phyloP scores from a whole-genome alignment of 1,140 invertebrate species.

The Eciton burchellii region DNA sequence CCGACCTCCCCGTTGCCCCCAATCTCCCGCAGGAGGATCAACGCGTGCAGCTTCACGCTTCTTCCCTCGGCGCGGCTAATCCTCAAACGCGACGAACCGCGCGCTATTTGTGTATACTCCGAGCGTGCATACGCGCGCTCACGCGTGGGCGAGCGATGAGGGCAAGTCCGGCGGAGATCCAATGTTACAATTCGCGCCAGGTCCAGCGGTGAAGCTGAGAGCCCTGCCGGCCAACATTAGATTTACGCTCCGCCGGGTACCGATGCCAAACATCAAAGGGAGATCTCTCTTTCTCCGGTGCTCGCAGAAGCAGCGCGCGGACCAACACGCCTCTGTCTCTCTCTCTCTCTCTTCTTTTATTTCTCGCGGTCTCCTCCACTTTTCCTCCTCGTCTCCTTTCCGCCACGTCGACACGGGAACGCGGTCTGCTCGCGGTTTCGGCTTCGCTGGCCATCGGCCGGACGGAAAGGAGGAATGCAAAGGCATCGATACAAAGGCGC shows the following conservation, averaged over 20 bases:
- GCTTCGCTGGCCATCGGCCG: constrained; percentile 44
- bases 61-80: constrained; percentile 12
- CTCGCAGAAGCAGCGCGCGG: constrained; percentile 9
- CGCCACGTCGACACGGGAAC: constrained; percentile 44
- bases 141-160: constrained; percentile 55
- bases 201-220: constrained; percentile 41
- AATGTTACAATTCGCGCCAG: constrained; percentile 61
- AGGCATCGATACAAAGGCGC: constrained; percentile 23
- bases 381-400: constrained; percentile 10
- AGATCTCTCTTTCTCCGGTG: constrained; percentile 21
- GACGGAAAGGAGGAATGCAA: constrained; percentile 54
- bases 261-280: constrained; percentile 64
- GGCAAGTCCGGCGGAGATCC: constrained; percentile 61
- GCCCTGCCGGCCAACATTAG: constrained; percentile 53
- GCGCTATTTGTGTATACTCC: constrained; percentile 8
- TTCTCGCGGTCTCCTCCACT: constrained; percentile 31
- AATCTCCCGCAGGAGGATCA: not conserved
- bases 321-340: not conserved
- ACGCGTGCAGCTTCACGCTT: not conserved
- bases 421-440: constrained; percentile 45
- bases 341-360: not conserved
- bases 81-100: not conserved
- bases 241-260: constrained; percentile 52
- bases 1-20: too few relatives aligned
- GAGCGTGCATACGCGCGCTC: not conserved